A percentile compares a stretch with the other conserved stretches of the same genome.
These are phyloP conservation scores for Coryphaenoides rupestris DNA, from an alignment of 2,113 vertebrate genomes.

Conservation along the genomic window DNA sequence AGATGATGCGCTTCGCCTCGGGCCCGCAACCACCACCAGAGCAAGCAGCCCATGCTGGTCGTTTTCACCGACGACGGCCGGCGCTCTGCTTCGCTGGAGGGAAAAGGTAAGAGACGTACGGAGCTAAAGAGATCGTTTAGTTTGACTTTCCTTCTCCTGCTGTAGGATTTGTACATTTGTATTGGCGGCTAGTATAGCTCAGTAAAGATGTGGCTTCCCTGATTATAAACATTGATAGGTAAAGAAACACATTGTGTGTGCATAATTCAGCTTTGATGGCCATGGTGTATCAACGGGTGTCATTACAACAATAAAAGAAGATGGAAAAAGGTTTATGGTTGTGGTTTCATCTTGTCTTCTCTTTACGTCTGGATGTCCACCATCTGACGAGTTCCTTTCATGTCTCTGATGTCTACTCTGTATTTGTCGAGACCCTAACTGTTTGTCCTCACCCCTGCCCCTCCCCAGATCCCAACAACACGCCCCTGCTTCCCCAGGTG, in stretches of 20 bases:
- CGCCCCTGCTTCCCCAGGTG: slow-evolving; percentile 44
- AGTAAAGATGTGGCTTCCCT: neutral
- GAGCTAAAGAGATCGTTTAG: neutral
- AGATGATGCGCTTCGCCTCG: slow-evolving; percentile 75
- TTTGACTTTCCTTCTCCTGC: too few species aligned
- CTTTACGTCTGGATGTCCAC: too few species aligned
- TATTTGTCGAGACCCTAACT: neutral
- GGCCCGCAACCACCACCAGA: slow-evolving; percentile 78
- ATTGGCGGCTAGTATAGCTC: neutral
- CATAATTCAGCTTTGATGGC: neutral
- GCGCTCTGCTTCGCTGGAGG: slow-evolving; percentile 53
- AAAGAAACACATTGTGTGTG: neutral
- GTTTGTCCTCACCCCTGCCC: neutral
- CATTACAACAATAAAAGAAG: too few species aligned
- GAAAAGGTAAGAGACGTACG: slow-evolving; percentile 61
- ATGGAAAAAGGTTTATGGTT: too few species aligned
- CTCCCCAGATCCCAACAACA: slow-evolving; percentile 47
- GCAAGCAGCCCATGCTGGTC: slow-evolving; percentile 89
- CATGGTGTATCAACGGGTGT: too few species aligned
- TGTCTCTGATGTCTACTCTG: neutral
- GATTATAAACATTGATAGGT: neutral
- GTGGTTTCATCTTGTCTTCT: too few species aligned
- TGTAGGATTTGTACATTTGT: too few species aligned
- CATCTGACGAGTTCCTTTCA: too few species aligned
- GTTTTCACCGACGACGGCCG: slow-evolving; percentile 86